These are phyloP conservation scores for Cyprinodon brontotheroides DNA, from an alignment of 2,113 vertebrate species.

Conservation along the genomic window DNA sequence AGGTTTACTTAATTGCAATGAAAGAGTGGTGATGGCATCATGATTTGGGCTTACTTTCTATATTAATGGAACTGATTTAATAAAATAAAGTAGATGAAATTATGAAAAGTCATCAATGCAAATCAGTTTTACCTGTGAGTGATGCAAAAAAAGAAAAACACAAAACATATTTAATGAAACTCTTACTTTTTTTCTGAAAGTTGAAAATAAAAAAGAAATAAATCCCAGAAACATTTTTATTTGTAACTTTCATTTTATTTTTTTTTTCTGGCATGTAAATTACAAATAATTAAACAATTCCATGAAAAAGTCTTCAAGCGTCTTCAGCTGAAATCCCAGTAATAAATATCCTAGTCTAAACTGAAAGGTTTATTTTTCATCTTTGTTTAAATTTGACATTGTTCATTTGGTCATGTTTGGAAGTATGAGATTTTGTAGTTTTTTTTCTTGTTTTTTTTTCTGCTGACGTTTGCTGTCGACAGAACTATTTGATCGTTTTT, in stretches of 20 bases:
- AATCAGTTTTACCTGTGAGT: background rate
- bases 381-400: slow-evolving; percentile 79
- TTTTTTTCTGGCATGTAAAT: slow-evolving; percentile 97
- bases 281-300: slow-evolving; percentile 98
- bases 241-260: slow-evolving; percentile 92
- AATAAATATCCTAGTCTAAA: slow-evolving; percentile 95
- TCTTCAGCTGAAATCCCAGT: slow-evolving; percentile 93
- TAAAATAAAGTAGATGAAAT: too few species aligned
- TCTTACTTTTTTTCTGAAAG: background rate
- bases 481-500: slow-evolving; percentile 77
- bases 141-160: background rate
- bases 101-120: too few species aligned
- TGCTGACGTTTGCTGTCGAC: slow-evolving; percentile 68
- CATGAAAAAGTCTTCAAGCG: slow-evolving; percentile 96
- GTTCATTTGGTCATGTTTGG: slow-evolving; percentile 83
- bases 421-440: slow-evolving; percentile 81
- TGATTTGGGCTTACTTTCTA: too few species aligned
- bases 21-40: background rate
- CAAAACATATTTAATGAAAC: background rate
- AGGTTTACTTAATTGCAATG: background rate
- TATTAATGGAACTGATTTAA: too few species aligned
- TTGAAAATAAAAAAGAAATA: slow-evolving; percentile 35
- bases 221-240: slow-evolving; percentile 73
- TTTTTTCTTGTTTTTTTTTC: slow-evolving; percentile 14
- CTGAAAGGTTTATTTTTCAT: slow-evolving; percentile 84